Conservation (phyloP, 2,113 vertebrate genomes). For the Chitala chitala region DNA sequence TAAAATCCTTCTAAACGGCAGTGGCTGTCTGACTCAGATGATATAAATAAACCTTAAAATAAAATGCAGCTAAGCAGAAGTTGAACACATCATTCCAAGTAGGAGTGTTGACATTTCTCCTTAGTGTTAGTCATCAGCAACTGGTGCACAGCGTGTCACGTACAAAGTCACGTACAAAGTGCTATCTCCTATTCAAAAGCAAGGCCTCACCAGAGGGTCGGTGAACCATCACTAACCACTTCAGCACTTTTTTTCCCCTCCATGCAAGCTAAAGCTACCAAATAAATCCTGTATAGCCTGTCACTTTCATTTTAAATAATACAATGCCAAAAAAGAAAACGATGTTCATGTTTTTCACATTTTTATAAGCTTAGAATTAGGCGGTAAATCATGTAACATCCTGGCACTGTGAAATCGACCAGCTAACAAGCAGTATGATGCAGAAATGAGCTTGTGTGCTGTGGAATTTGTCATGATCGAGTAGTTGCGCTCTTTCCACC, state of each 20-base stretch:
- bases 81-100: not conserved
- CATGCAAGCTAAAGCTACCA: too few relatives aligned
- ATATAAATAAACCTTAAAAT: conserved; percentile 16
- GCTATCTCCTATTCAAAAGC: too few relatives aligned
- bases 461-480: conserved; percentile 31
- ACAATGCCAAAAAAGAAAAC: too few relatives aligned
- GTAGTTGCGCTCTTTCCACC: conserved; percentile 28
- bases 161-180: too few relatives aligned
- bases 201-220: too few relatives aligned
- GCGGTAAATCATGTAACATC: not conserved
- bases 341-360: too few relatives aligned
- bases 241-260: too few relatives aligned
- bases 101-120: not conserved
- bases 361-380: too few relatives aligned
- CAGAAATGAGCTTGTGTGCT: not conserved
- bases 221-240: too few relatives aligned
- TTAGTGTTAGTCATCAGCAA: not conserved
- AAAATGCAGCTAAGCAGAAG: conserved; percentile 14
- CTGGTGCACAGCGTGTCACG: not conserved
- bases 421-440: not conserved
- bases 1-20: not conserved
- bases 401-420: not conserved
- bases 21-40: not conserved
- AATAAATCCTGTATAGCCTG: too few relatives aligned
- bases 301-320: too few relatives aligned